Conservation (phyloP, 2,888 invertebrate genomes). For the Flexamia atlantica region DNA sequence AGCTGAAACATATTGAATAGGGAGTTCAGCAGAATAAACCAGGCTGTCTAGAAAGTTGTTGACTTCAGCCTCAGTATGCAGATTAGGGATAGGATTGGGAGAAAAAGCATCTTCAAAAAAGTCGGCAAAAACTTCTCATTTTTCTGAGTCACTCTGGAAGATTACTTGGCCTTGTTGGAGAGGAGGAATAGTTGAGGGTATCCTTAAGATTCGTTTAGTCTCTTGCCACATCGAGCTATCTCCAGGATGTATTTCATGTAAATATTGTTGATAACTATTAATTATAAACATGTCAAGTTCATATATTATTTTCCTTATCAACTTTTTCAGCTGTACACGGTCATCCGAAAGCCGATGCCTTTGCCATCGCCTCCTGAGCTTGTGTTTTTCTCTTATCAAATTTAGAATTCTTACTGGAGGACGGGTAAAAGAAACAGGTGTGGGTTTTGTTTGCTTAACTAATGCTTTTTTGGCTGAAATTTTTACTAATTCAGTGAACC, state of each 20-base stretch:
- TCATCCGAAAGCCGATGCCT: too few species aligned
- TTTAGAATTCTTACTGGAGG: too few species aligned
- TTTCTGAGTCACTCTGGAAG: not conserved
- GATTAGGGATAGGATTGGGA: not conserved
- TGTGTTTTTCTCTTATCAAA: too few species aligned
- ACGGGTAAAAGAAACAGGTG: too few species aligned
- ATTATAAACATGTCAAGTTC: not conserved
- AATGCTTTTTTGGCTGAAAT: too few species aligned
- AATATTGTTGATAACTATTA: not conserved
- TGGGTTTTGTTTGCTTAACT: too few species aligned
- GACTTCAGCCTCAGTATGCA: too few species aligned
- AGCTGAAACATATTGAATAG: not conserved
- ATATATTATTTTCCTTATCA: not conserved
- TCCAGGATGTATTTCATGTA: not conserved
- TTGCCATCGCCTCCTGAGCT: too few species aligned
- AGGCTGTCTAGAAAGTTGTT: too few species aligned
- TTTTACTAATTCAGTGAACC: too few species aligned
- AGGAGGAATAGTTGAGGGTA: not conserved
- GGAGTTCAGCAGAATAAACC: not conserved
- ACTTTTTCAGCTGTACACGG: not conserved
- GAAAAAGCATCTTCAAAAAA: slow-evolving; percentile 4
- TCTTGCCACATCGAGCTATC: not conserved
- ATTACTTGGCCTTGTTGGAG: not conserved
- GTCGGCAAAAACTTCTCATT: not conserved
- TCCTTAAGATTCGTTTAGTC: not conserved